Evolutionary conservation across 2,797 vertebrate species (phyloP), one percentile per base, ranked within the genome.

Genomic region (Chelonia mydas): DNA sequence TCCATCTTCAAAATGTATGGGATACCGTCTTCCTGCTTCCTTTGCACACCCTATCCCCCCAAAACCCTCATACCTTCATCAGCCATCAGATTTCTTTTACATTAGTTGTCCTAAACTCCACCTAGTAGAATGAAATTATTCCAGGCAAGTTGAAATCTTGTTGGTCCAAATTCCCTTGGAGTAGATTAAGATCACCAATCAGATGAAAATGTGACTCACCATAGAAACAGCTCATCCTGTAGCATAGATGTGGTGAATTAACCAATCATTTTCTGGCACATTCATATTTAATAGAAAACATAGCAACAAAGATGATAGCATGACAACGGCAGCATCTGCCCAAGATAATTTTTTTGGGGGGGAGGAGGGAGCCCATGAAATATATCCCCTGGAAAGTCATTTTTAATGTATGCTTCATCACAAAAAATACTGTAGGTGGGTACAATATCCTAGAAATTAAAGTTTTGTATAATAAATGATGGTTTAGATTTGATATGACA

Each of bases 401-500:
- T 91, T 86, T 47, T 94, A 93, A 93, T 95, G 41, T 50, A 93
- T 13, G 81, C 84, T 96, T 95, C 23, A 88, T 92, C 89, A 90
- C 84, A 93, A 25, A 87, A 72, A 93, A 84, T 72, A 90, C 81
- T 86, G 86, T 94, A 91, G 77, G 88, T 94, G 87, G 77, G 23
- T 94, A 84, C 89, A 94, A 53, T 91, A 92, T 86, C 82, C 78
- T 96, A 91, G 90, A 95, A 97, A 96, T 97, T 93, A 93, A 96
- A 94, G 95, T 93, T 87, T 59, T 93, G 77, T 97, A 17, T 95
- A 92, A 93, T 92, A 96, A 97, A 96, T 89, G n/a, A 78, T 86
- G 83, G 84, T 11, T 95, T 97, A 96, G 92, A 97, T 97, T 96
- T 95, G 89, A 90, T 97, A 21, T 96, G 96, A 92, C 94, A 95